Conservation (phyloP, 2,888 invertebrate genomes). For the Stenichneumon culpator region DNA sequence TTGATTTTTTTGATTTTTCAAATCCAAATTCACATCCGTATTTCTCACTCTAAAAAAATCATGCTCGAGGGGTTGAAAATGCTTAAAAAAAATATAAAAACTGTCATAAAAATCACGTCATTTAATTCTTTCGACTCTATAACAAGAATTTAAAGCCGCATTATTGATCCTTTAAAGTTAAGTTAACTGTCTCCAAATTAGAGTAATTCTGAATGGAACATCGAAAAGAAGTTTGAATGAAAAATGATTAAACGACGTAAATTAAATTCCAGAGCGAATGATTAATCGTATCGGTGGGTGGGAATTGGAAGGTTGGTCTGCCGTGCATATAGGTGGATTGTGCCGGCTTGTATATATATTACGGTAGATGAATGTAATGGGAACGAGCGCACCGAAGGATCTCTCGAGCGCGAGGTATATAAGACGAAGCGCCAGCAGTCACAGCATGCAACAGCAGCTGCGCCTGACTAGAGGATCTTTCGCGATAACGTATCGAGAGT, state of each 20-base stretch:
- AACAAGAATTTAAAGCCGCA: no score
- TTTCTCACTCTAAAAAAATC: background rate
- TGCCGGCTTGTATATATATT: background rate
- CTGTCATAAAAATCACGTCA: background rate
- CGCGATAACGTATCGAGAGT: conserved; percentile 65
- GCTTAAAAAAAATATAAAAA: background rate
- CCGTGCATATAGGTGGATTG: conserved; percentile 4
- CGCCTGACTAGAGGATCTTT: conserved; percentile 62
- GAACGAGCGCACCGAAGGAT: conserved; percentile 57
- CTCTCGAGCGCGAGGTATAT: conserved; percentile 28
- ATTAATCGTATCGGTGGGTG: conserved; percentile 55
- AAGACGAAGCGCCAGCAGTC: conserved; percentile 47
- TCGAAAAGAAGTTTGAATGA: background rate
- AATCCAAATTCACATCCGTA: background rate
- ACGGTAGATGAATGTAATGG: conserved; percentile 54
- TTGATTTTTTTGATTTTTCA: no score
- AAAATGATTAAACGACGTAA: conserved; percentile 45
- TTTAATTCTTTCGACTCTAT: background rate
- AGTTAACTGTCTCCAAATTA: no score
- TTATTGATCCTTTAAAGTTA: no score
- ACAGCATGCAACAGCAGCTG: conserved; percentile 46
- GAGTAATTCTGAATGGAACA: background rate
- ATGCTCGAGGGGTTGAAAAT: background rate
- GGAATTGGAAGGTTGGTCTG: conserved; percentile 58
- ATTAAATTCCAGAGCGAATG: conserved; percentile 55